phyloP scores from a whole-genome alignment of 2,113 vertebrate species.

The human region GRCh38 chr11:87634501-87635000 shows the following conservation, averaged over 20 bases:
- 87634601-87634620: neutral
- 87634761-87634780: neutral
- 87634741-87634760: neutral
- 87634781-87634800: neutral
- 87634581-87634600: neutral
- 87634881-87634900: neutral
- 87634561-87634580: constrained; percentile 15
- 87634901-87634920: neutral
- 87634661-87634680: neutral
- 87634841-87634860: neutral
- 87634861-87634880: neutral
- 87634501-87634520: constrained; percentile 36
- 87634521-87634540: neutral
- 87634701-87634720: neutral
- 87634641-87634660: neutral
- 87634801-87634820: neutral
- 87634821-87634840: neutral
- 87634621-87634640: neutral
- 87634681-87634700: neutral
- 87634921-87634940: neutral
- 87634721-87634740: neutral
- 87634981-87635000: neutral
- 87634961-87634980: neutral
- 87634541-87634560: neutral
- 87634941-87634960: neutral